Conservation (phyloP, 2,888 invertebrate species). For the Euzophera pinguis region DNA sequence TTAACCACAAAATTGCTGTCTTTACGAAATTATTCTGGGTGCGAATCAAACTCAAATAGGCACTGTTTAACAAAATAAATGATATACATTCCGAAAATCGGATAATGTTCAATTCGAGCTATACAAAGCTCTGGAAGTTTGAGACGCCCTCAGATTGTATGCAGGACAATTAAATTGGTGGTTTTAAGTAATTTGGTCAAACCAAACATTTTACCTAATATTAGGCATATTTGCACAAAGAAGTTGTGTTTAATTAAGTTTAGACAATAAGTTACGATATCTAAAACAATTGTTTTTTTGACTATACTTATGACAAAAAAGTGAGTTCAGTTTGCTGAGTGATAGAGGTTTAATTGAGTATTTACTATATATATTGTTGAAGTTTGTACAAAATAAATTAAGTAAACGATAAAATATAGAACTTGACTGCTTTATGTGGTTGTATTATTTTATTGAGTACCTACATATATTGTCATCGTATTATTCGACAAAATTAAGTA, state of each 20-base stretch:
- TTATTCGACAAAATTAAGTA: too few species aligned
- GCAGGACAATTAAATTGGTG: conserved; percentile 17
- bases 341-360: conserved; percentile 80
- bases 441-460: conserved; percentile 68
- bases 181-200: conserved; percentile 66
- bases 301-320: conserved; percentile 77
- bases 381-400: conserved; percentile 82
- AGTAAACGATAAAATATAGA: conserved; percentile 81
- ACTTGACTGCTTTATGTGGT: conserved; percentile 76
- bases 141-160: conserved; percentile 5
- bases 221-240: conserved; percentile 80
- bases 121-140: neutral
- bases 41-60: neutral
- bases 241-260: conserved; percentile 80
- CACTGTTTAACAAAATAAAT: too few species aligned
- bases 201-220: conserved; percentile 74
- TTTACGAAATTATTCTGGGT: conserved; percentile 9
- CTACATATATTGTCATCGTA: too few species aligned
- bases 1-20: conserved; percentile 6
- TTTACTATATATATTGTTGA: conserved; percentile 81
- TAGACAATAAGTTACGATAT: conserved; percentile 80
- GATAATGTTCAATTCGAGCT: neutral
- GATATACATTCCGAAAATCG: too few species aligned
- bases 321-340: conserved; percentile 80
- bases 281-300: conserved; percentile 71